Evolutionary conservation across 2,888 invertebrate species (phyloP), one percentile per base, ranked within the genome.

Genomic region (Mayetiola destructor): DNA sequence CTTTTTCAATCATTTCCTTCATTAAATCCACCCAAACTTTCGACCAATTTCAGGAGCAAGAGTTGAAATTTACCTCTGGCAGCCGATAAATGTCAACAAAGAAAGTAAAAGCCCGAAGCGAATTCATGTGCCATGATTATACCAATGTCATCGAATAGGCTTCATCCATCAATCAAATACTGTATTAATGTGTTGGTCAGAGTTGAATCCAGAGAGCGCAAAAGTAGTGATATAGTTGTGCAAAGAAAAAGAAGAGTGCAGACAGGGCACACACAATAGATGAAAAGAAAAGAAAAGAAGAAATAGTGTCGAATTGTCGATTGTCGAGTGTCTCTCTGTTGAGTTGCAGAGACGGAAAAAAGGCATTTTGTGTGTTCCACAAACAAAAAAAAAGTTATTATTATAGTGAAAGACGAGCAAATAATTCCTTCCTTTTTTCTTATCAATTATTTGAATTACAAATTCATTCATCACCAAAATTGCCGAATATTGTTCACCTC

Each of bases 161-260:
- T 48, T 48, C 48, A 48, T 48, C 14, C 27, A 27, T 48, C 48
- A 48, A 48, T 48, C 27, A 27, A 48, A n/a, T 16, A 39, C 16
- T 6, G 6, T 18, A 40, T 3, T 12, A n/a, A n/a, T n/a, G 18
- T 20, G 39, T 6, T 40, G 23, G 14, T 10, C 4, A n/a, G 27
- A 48, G 27, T 48, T 48, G 27, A 48, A 48, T 48, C 48, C 48
- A 48, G 48, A 48, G 23, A 48, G 48, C 48, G 48, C 48, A 48
- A 48, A 48, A 48, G 48, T 48, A 48, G 48, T 32, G 32, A 27
- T 23, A 48, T 48, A 48, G 48, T 48, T 48, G 48, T 48, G 48
- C 4, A 14, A 48, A 48, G 27, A 48, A 48, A 27, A 48, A 48
- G 48, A 48, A 48, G n/a, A n/a, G n/a, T n/a, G 48, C 48, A 48